Conservation (phyloP, 2,797 vertebrate species). For the Sebastes reedi region DNA sequence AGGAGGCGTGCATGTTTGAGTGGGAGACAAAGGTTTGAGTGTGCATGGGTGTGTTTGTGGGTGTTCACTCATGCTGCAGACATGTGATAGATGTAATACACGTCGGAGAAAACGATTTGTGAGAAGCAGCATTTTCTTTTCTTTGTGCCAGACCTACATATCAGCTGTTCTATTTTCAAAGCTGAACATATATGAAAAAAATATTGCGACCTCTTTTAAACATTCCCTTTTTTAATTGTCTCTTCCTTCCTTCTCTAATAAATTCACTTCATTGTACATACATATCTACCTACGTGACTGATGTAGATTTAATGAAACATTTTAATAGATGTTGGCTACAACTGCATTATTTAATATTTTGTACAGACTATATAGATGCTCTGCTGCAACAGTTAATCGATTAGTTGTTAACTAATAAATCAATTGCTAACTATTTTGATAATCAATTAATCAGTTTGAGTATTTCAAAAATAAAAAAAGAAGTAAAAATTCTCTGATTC, state of each 20-base stretch:
- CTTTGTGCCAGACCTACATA: not conserved
- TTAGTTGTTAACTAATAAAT: too few species aligned
- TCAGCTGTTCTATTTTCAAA: not conserved
- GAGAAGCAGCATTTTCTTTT: not conserved
- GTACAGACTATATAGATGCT: not conserved
- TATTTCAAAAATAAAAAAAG: too few species aligned
- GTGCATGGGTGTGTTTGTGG: slow-evolving; percentile 31
- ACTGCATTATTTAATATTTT: not conserved
- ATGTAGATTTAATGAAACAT: not conserved
- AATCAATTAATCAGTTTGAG: too few species aligned
- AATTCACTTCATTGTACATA: not conserved
- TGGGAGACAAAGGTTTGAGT: slow-evolving; percentile 33
- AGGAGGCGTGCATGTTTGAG: slow-evolving; percentile 22
- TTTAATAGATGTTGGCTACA: not conserved
- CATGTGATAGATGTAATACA: slow-evolving; percentile 9
- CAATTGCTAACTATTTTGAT: too few species aligned
- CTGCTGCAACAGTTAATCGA: not conserved
- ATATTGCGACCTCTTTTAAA: not conserved
- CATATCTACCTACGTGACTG: not conserved
- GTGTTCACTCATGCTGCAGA: slow-evolving; percentile 26
- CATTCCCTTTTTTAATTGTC: not conserved
- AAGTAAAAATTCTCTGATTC: too few species aligned
- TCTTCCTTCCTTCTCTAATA: not conserved
- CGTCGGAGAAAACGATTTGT: not conserved
- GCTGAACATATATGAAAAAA: not conserved